These are phyloP conservation scores for Tachystola acroxantha DNA, from an alignment of 2,888 invertebrate genomes.

Conservation along the genomic window DNA sequence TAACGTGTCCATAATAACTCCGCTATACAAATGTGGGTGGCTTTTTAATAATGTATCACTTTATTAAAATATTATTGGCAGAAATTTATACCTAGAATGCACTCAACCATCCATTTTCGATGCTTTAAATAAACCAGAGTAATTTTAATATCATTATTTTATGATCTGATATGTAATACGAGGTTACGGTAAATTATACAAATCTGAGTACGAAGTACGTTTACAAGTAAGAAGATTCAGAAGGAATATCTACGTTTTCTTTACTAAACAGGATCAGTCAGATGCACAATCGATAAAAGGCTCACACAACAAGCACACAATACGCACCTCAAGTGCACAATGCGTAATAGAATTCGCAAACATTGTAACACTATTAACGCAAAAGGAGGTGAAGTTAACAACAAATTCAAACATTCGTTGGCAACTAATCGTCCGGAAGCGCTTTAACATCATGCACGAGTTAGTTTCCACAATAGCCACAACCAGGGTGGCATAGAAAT, in stretches of 20 bases:
- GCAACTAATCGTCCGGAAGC: slow-evolving; percentile 71
- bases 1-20: slow-evolving; percentile 71
- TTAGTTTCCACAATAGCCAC: slow-evolving; percentile 49
- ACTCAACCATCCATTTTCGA: no score
- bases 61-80: slow-evolving; percentile 45
- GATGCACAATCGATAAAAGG: slow-evolving; percentile 54
- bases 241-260: slow-evolving; percentile 15
- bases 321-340: slow-evolving; percentile 54
- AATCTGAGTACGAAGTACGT: slow-evolving; percentile 5
- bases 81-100: no score
- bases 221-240: no score
- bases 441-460: slow-evolving; percentile 66
- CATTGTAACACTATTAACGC: slow-evolving; percentile 75
- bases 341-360: slow-evolving; percentile 76
- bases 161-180: no score
- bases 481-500: slow-evolving; percentile 55
- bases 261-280: slow-evolving; percentile 55
- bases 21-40: slow-evolving; percentile 76
- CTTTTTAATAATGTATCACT: slow-evolving; percentile 67
- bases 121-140: no score
- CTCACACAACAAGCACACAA: slow-evolving; percentile 50
- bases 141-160: no score
- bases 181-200: no score
- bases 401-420: slow-evolving; percentile 73
- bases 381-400: slow-evolving; percentile 74